Percentiles rank a stretch among this genome's conserved stretches.
Evolutionary conservation across 2,113 vertebrate species (phyloP).

Genomic region (Notechis scutatus): DNA sequence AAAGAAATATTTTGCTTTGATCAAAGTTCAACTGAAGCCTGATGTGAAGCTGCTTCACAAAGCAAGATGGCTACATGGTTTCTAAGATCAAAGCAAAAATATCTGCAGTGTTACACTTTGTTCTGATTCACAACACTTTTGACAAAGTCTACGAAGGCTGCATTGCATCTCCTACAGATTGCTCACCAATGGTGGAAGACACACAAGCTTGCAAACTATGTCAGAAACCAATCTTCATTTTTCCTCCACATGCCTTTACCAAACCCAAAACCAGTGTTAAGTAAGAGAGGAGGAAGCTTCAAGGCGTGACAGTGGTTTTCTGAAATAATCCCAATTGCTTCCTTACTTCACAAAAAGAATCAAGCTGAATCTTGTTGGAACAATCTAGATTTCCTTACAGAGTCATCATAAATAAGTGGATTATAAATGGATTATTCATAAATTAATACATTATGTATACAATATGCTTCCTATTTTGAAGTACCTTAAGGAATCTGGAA

Average conservation of each 20-base stretch:
- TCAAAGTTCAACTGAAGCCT: background rate
- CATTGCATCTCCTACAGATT: background rate
- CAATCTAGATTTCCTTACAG: background rate
- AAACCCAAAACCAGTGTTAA: background rate
- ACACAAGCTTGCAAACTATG: background rate
- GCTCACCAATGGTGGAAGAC: background rate
- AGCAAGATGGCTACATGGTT: background rate
- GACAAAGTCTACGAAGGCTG: background rate
- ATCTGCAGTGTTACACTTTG: background rate
- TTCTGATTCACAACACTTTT: background rate
- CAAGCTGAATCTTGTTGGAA: background rate
- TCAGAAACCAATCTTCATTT: background rate
- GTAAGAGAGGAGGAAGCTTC: background rate
- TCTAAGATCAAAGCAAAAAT: background rate
- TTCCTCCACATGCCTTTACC: background rate
- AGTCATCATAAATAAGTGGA: background rate
- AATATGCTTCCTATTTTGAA: background rate
- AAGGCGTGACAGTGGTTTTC: background rate
- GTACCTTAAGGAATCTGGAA: background rate
- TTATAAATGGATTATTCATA: background rate
- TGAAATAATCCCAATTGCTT: background rate
- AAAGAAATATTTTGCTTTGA: background rate
- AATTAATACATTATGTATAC: background rate
- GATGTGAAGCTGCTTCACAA: background rate
- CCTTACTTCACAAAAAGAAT: background rate